Evolutionary conservation across 37 sponge, comb jelly and placozoan genomes (phyloP), one percentile per base, ranked within the genome.

Genomic region (Ianthella basta): DNA sequence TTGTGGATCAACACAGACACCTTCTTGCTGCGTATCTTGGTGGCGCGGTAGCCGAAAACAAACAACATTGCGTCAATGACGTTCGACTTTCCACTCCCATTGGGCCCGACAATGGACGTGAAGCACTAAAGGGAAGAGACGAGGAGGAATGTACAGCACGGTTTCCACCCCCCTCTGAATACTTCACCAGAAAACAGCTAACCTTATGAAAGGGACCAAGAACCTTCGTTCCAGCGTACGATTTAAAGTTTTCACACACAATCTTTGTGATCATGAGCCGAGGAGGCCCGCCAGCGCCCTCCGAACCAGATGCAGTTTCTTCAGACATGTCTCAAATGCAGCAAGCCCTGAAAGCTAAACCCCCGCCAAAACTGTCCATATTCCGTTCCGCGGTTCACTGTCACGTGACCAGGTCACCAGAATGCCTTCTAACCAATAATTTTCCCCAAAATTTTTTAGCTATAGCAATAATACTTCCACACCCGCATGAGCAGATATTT

Each of bases 181-280:
- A n/a, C n/a, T n/a, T n/a, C n/a, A n/a, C n/a, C n/a, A n/a, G 3
- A 8, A 44, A 44, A 44, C 50, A 29, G 4, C 80, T 73, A 19
- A 97, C 97, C 95, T 97, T 97, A 63, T 96, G 94, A 83, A 98
- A 98, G 1, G 96, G 96, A 25, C 99, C 99, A 20, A 98, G 88
- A 12, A 83, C 89, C 56, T 90, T 91, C 59, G 85, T 88, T 39
- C 99, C 99, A 59, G 99, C 99, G 79, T 98, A 98, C 1, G 99
- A 98, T 67, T 98, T 98, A 88, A 98, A 98, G 66, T 98, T 96
- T 60, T 96, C 94, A 77, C 90, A 90, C 8, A 94, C 94, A 13
- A 98, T 92, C 80, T 96, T 90, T 33, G 83, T 89, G 39, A 98
- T 98, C 90, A 98, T 86, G 1, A 98, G 90, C 14, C 99, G 84